phyloP scores from a whole-genome alignment of 1,140 invertebrate genomes.

The Hyposmocoma kahamanoa region DNA sequence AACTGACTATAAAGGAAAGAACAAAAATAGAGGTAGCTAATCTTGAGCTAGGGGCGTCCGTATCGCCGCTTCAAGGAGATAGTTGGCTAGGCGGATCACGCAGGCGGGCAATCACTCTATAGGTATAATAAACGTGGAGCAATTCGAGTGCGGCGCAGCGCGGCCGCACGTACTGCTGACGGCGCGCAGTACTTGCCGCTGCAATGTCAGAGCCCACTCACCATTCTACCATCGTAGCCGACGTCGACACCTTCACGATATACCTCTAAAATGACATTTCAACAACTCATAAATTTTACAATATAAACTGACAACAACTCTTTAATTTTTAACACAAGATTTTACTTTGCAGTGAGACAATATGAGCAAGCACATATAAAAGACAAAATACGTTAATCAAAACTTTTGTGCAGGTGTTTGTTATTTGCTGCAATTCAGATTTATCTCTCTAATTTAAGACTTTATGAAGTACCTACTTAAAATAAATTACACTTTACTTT shows the following conservation, averaged over 20 bases:
- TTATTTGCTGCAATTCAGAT: too few species aligned
- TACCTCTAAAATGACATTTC: not conserved
- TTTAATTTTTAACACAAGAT: too few species aligned
- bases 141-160: conserved; percentile 35
- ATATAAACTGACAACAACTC: too few species aligned
- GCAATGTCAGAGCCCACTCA: conserved; percentile 25
- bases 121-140: conserved; percentile 65
- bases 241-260: too few species aligned
- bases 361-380: too few species aligned
- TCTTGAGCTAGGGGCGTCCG: conserved; percentile 35
- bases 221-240: too few species aligned
- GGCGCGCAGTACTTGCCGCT: conserved; percentile 38
- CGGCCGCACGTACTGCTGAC: conserved; percentile 61
- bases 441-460: too few species aligned
- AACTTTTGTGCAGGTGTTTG: too few species aligned
- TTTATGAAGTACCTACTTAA: conserved; percentile 10
- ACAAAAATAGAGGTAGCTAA: conserved; percentile 42
- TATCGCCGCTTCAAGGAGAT: conserved; percentile 42
- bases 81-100: conserved; percentile 64
- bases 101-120: conserved; percentile 62
- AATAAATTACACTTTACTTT: conserved; percentile 45
- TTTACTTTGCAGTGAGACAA: too few species aligned
- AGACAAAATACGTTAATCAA: too few species aligned
- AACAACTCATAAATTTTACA: too few species aligned
- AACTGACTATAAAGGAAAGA: conserved; percentile 36